Evolutionary conservation across 2,113 vertebrate genomes (phyloP).

Genomic region (Nesogale talazaci): DNA sequence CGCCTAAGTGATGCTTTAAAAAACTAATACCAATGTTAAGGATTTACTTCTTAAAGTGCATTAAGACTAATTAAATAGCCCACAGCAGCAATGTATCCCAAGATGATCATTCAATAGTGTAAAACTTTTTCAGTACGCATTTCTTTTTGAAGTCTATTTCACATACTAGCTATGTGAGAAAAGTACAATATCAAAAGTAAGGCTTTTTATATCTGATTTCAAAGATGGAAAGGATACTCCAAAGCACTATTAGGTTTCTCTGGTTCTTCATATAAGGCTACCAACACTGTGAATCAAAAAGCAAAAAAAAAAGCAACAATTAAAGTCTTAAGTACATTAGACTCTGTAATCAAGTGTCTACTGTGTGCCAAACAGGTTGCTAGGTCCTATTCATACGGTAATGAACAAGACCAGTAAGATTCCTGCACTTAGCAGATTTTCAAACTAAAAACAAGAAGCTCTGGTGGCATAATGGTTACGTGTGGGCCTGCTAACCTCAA

Average conservation of each 20-base stretch:
- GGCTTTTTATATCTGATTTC: conserved; percentile 34
- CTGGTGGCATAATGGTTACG: too few species aligned
- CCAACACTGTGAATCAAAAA: conserved; percentile 91
- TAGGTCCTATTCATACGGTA: neutral
- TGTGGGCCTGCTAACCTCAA: too few species aligned
- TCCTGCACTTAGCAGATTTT: conserved; percentile 27
- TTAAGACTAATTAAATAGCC: conserved; percentile 43
- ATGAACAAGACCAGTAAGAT: conserved; percentile 16
- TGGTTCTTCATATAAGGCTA: conserved; percentile 95
- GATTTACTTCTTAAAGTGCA: conserved; percentile 60
- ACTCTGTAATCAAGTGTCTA: conserved; percentile 43
- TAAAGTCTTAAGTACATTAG: conserved; percentile 65
- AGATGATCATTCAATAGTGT: conserved; percentile 25
- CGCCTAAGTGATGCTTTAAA: conserved; percentile 94
- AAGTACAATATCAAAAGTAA: conserved; percentile 47
- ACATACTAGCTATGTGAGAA: conserved; percentile 41
- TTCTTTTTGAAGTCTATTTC: neutral
- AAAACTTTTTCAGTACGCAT: conserved; percentile 54
- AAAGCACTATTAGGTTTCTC: conserved; percentile 96
- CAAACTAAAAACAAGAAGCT: neutral
- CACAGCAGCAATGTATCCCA: conserved; percentile 25
- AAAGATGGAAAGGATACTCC: conserved; percentile 94
- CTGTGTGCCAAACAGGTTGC: neutral
- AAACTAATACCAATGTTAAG: conserved; percentile 91
- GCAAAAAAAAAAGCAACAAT: conserved; percentile 75